These are phyloP conservation scores for Speoplatyrhinus poulsoni DNA, from an alignment of 2,113 vertebrate genomes.

Conservation along the genomic window DNA sequence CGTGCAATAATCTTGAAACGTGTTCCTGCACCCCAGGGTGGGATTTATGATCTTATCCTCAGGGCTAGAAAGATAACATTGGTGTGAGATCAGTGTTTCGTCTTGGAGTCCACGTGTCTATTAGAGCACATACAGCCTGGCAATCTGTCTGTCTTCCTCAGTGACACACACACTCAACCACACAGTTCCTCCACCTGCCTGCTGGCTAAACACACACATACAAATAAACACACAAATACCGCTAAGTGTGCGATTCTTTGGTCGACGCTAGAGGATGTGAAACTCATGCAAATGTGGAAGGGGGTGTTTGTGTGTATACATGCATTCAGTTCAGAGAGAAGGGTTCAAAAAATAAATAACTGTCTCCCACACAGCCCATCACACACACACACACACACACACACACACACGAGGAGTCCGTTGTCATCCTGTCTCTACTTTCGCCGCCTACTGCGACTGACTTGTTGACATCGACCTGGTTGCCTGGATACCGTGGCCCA, in stretches of 20 bases:
- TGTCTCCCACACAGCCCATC: background rate
- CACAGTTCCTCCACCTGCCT: background rate
- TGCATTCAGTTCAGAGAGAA: too few species aligned
- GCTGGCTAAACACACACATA: background rate
- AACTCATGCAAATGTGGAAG: too few species aligned
- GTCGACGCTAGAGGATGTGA: too few species aligned
- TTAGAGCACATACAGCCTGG: background rate
- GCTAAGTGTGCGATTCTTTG: too few species aligned
- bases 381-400: background rate
- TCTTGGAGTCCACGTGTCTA: background rate
- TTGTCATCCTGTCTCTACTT: too few species aligned
- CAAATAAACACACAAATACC: background rate
- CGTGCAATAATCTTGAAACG: too few species aligned
- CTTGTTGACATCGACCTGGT: background rate
- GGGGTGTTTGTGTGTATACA: too few species aligned
- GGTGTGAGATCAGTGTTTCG: too few species aligned
- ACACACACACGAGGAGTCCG: background rate
- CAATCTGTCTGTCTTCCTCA: background rate
- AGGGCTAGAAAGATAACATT: too few species aligned
- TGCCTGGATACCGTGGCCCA: background rate
- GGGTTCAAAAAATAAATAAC: too few species aligned
- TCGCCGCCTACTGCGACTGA: background rate
- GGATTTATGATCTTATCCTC: too few species aligned
- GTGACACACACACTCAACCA: background rate
- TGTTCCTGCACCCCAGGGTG: too few species aligned